Percentiles rank a stretch among this genome's conserved stretches.
These are phyloP conservation scores for Conus ventricosus DNA, from an alignment of 1,140 invertebrate genomes.

Conservation along the genomic window DNA sequence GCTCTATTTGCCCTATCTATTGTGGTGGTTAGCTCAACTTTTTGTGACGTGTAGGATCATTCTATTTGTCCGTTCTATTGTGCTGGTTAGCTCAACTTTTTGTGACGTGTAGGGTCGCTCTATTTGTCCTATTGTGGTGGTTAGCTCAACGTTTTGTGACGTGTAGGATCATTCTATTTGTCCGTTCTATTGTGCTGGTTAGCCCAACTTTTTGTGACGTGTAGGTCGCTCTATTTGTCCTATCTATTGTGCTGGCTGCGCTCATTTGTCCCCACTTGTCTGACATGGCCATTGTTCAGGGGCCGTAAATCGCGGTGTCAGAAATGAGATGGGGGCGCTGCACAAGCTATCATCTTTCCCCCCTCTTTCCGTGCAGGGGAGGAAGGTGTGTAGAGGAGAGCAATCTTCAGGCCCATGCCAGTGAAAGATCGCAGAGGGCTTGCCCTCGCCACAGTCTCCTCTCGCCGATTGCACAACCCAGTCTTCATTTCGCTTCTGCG, in stretches of 20 bases:
- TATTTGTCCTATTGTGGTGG: background rate
- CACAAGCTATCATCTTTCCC: constrained; percentile 22
- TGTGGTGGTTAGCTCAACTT: too few relatives aligned
- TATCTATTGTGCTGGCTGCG: background rate
- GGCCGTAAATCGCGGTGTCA: constrained; percentile 24
- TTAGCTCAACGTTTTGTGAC: too few relatives aligned
- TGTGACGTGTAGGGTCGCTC: background rate
- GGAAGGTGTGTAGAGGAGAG: constrained; percentile 24
- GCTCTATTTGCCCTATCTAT: too few relatives aligned
- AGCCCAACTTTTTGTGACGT: too few relatives aligned
- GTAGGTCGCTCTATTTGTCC: background rate
- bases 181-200: too few relatives aligned
- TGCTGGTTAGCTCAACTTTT: too few relatives aligned
- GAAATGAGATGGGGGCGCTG: background rate
- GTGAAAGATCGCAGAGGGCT: constrained; percentile 35
- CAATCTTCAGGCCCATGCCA: constrained; percentile 23
- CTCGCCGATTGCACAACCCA: background rate
- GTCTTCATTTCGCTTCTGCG: background rate
- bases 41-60: too few relatives aligned
- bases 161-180: too few relatives aligned
- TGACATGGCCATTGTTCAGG: constrained; percentile 10
- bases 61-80: too few relatives aligned
- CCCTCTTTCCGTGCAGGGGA: constrained; percentile 3
- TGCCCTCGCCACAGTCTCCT: background rate
- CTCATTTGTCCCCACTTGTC: constrained; percentile 8